A percentile compares a stretch with the other conserved stretches of the same genome.
These are phyloP conservation scores for Dilophus febrilis DNA, from an alignment of 2,888 invertebrate species.

Conservation along the genomic window DNA sequence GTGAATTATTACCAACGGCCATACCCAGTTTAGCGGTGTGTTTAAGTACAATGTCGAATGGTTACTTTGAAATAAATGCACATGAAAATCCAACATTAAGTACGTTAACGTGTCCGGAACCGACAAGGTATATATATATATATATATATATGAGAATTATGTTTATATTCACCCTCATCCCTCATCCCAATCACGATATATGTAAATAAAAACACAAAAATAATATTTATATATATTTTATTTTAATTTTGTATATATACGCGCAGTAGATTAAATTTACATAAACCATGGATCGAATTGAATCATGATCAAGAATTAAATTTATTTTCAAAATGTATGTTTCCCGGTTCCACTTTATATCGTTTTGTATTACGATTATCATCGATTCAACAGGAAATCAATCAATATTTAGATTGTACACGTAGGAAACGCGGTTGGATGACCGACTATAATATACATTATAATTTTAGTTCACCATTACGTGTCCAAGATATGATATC, in stretches of 20 bases:
- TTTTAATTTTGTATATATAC: no score
- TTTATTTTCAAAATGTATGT: slow-evolving; percentile 44
- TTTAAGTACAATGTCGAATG: slow-evolving; percentile 39
- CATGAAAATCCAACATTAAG: slow-evolving; percentile 31
- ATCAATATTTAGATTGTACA: slow-evolving; percentile 23
- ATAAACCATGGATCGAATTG: slow-evolving; percentile 36
- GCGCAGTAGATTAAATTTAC: not conserved
- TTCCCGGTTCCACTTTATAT: slow-evolving; percentile 42
- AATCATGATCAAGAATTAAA: slow-evolving; percentile 43
- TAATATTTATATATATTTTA: slow-evolving; percentile 2
- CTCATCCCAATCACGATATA: no score
- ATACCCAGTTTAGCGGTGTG: slow-evolving; percentile 46
- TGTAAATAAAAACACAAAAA: no score
- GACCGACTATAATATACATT: slow-evolving; percentile 49
- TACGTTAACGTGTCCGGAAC: slow-evolving; percentile 37
- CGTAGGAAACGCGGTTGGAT: slow-evolving; percentile 37
- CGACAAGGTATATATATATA: not conserved
- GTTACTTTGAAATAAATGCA: slow-evolving; percentile 38
- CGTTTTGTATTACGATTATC: slow-evolving; percentile 29
- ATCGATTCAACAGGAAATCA: slow-evolving; percentile 25
- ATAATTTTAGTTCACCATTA: slow-evolving; percentile 47
- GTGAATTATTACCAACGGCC: slow-evolving; percentile 46
- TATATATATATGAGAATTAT: no score
- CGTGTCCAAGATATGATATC: slow-evolving; percentile 43
- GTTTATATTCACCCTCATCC: no score